Base-by-base conservation (phyloP, 2,888 invertebrate species). In the Unio delphinus region DNA sequence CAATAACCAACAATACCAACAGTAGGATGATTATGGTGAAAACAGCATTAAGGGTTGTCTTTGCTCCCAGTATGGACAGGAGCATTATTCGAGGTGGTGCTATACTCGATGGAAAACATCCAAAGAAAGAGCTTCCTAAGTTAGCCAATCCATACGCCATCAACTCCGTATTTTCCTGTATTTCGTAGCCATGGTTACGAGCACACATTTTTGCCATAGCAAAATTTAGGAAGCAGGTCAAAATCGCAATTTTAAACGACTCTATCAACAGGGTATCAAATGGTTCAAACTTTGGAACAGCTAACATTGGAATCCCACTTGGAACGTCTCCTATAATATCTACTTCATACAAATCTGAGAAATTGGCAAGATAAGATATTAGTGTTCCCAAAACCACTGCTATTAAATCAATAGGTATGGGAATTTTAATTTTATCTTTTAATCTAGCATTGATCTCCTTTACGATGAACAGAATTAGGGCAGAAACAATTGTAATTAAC, bases 401-500 rank as follows among this genome's bases (percentile, higher is more conserved):
- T 8, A 89, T 74, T 7, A 89, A 75, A 69, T 89, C 89, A 7
- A 83, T 87, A 5, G 89, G 89, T 30, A 89, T 72, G 8, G 87
- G 87, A 57, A 86, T 76, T 71, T 79, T 82, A 73, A 86, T 74
- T 71, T 79, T 83, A 8, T 73, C 58, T 56, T 75, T 76, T 69
- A 75, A 87, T 18, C 80, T 65, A 72, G 84, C 80, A 69, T 87
- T 87, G 55, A 87, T 69, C 23, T 76, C 65, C 67, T 85, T 86
- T 26, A 88, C 88, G 30, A 94, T 79, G 0, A 93, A 90, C 56
- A 95, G 92, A 65, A 93, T 83, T 30, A 92, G 79, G 63, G 95
- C 93, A 3, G 94, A 92, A 59, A 94, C 90, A 26, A 92, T 78
- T 0, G 95, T 94, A 64, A 95, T 92, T 34, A 92, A 88, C 34